phyloP scores from a whole-genome alignment of 2,113 vertebrate species.

The Anhinga anhinga region DNA sequence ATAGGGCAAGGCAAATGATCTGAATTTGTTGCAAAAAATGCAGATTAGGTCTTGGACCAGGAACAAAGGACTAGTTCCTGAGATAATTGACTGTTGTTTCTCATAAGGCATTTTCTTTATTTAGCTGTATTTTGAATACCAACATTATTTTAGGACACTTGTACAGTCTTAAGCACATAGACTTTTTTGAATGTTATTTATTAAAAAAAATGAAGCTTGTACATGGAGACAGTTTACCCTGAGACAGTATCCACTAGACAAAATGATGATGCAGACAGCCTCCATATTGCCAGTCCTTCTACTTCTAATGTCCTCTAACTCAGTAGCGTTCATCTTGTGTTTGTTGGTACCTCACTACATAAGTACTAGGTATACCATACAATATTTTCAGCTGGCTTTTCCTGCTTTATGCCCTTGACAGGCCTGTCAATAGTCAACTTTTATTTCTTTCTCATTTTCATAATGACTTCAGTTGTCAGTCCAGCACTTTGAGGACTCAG shows the following conservation, averaged over 20 bases:
- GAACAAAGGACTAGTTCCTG: not conserved
- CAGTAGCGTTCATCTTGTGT: not conserved
- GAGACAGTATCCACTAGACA: not conserved
- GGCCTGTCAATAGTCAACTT: not conserved
- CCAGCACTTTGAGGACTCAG: not conserved
- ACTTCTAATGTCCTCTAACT: not conserved
- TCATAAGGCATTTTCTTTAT: not conserved
- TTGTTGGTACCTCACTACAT: not conserved
- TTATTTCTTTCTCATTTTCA: slow-evolving; percentile 1
- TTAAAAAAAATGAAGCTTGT: not conserved
- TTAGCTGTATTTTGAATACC: not conserved
- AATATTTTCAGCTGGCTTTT: not conserved
- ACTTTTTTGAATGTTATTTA: not conserved
- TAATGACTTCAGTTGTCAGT: not conserved
- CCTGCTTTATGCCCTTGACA: not conserved
- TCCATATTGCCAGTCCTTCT: not conserved
- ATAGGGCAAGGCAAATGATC: not conserved
- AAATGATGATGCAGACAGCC: not conserved
- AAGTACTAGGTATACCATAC: not conserved
- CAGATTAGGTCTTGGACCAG: not conserved
- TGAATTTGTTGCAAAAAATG: not conserved
- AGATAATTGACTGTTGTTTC: not conserved
- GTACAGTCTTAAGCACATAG: not conserved
- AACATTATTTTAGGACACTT: not conserved
- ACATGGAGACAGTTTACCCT: not conserved